A percentile compares a stretch with the other conserved stretches of the same genome.
These are phyloP conservation scores for Morone chrysops DNA, from an alignment of 2,113 vertebrate species.

Conservation along the genomic window DNA sequence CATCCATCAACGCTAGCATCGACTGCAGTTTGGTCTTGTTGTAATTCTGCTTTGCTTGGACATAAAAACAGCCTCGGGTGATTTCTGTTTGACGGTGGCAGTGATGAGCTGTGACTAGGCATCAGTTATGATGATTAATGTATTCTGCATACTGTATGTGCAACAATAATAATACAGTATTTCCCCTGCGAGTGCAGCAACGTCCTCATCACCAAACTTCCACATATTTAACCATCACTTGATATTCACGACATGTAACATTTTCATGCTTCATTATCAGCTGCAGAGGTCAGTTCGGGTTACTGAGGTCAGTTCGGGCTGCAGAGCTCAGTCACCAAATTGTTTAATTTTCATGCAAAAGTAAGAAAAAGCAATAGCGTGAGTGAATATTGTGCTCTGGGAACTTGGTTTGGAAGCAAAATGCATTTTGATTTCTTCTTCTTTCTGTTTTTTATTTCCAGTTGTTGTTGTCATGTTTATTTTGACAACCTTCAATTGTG, in stretches of 20 bases:
- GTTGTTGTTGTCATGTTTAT: conserved; percentile 40
- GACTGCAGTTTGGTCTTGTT: conserved; percentile 10
- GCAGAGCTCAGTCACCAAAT: conserved; percentile 6
- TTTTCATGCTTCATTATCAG: conserved; percentile 16
- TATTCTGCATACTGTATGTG: conserved; percentile 32
- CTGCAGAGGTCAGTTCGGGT: conserved; percentile 6
- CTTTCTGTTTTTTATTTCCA: conserved; percentile 29
- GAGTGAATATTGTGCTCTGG: conserved; percentile 27
- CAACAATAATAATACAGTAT: conserved; percentile 23
- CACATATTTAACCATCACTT: conserved; percentile 6
- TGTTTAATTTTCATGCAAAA: conserved; percentile 26
- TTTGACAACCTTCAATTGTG: conserved; percentile 59
- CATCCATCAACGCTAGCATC: neutral
- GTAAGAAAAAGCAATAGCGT: conserved; percentile 51
- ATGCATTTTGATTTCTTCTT: conserved; percentile 33
- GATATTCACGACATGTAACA: neutral
- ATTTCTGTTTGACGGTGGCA: conserved; percentile 5
- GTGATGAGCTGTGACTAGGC: conserved; percentile 44
- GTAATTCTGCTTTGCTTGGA: conserved; percentile 36
- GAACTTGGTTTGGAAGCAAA: conserved; percentile 43
- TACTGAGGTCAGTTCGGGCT: conserved; percentile 21
- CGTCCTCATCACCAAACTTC: neutral
- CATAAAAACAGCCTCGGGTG: conserved; percentile 34
- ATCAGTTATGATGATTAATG: conserved; percentile 17
- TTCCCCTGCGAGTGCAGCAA: neutral